Conservation (phyloP, 2,888 invertebrate genomes). For the Zygothrica quintamaculata region DNA sequence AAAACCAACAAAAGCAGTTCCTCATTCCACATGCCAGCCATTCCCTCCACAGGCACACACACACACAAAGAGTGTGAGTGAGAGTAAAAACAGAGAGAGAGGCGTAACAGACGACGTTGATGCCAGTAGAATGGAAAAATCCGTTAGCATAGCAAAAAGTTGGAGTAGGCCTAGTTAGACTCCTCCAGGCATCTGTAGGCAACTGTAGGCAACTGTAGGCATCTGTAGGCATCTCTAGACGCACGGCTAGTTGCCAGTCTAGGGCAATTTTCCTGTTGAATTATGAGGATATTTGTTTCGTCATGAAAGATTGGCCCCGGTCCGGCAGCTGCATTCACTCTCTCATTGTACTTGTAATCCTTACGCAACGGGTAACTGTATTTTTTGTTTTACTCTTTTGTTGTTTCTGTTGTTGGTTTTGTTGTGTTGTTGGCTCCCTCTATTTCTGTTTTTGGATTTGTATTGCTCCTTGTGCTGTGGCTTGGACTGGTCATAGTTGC, state of each 20-base stretch:
- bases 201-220: too few relatives aligned
- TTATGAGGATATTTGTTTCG: constrained; percentile 82
- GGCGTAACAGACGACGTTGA: constrained; percentile 67
- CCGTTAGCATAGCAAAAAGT: constrained; percentile 12
- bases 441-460: constrained; percentile 39
- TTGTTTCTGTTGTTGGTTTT: constrained; percentile 13
- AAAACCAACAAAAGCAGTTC: constrained; percentile 74
- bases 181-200: constrained; percentile 26
- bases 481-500: too few relatives aligned
- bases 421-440: constrained; percentile 7
- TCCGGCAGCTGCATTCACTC: constrained; percentile 46
- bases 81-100: constrained; percentile 5
- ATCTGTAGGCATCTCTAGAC: constrained; percentile 35
- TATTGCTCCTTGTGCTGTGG: constrained; percentile 35
- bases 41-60: constrained; percentile 14
- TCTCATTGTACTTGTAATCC: constrained; percentile 62
- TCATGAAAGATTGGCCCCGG: constrained; percentile 82
- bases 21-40: constrained; percentile 8
- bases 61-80: constrained; percentile 8
- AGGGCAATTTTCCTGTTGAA: constrained; percentile 81
- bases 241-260: constrained; percentile 1
- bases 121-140: constrained; percentile 40
- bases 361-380: constrained; percentile 58
- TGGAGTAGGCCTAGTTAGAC: constrained; percentile 20
- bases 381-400: constrained; percentile 33